Conservation (phyloP, 2,888 invertebrate genomes). For the Saturnia japonica region DNA sequence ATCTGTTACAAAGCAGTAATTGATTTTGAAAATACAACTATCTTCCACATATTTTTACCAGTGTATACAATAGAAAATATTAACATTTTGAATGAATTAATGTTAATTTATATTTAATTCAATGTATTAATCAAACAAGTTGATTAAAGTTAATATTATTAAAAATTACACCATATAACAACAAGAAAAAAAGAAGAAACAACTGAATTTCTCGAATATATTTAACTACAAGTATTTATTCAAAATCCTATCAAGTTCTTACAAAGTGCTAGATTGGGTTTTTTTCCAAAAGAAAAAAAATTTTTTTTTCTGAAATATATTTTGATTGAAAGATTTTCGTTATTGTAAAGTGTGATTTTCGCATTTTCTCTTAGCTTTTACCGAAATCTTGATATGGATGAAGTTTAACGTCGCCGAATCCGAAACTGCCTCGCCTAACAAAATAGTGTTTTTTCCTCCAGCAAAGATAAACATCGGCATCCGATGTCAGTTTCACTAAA, state of each 20-base stretch:
- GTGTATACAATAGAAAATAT: no score
- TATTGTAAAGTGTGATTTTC: not conserved
- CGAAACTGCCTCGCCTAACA: not conserved
- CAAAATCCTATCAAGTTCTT: not conserved
- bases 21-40: no score
- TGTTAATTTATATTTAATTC: no score
- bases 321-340: not conserved
- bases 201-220: not conserved
- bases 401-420: not conserved
- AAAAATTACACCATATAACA: not conserved
- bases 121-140: no score
- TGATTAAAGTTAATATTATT: no score
- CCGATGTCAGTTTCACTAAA: not conserved
- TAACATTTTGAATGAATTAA: no score
- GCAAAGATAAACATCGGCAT: not conserved
- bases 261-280: not conserved
- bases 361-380: not conserved
- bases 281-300: not conserved
- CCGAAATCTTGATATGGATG: not conserved
- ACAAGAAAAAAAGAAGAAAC: not conserved
- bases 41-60: no score
- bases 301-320: not conserved
- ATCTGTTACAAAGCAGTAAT: not conserved
- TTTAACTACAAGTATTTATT: not conserved
- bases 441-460: not conserved